phyloP scores from a whole-genome alignment of 2,113 vertebrate genomes.

The Oncorhynchus kisutch region DNA sequence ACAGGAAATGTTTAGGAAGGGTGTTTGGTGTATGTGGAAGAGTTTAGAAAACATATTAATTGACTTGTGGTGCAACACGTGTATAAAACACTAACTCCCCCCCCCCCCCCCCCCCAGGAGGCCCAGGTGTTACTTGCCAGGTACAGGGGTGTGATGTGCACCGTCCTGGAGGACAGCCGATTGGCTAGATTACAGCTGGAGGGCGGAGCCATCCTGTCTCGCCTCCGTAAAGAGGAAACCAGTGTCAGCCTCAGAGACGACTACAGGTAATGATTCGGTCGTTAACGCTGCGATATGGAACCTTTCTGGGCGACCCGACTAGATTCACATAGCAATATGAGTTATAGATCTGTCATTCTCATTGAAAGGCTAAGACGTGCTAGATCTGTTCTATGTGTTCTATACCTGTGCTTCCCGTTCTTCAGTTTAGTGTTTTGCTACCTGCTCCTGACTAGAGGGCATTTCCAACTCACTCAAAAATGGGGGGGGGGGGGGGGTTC shows the following conservation, averaged over 20 bases:
- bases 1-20: too few species aligned
- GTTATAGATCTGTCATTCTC: too few species aligned
- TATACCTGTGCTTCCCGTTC: too few species aligned
- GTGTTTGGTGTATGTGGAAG: too few species aligned
- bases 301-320: too few species aligned
- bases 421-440: not conserved
- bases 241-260: slow-evolving; percentile 72
- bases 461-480: not conserved
- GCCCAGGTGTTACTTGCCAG: slow-evolving; percentile 70
- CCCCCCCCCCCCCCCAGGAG: slow-evolving; percentile 68
- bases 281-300: too few species aligned
- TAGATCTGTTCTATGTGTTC: too few species aligned
- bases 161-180: slow-evolving; percentile 77
- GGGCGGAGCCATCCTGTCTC: slow-evolving; percentile 80
- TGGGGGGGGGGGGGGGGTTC: not conserved
- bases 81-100: not conserved
- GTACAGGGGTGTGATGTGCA: slow-evolving; percentile 78
- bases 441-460: not conserved
- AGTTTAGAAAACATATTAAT: too few species aligned
- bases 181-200: slow-evolving; percentile 85
- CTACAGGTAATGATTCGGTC: slow-evolving; percentile 62
- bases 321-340: too few species aligned
- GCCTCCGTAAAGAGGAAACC: slow-evolving; percentile 81
- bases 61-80: too few species aligned
- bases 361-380: too few species aligned